A percentile compares a stretch with the other conserved stretches of the same genome.
phyloP scores from a whole-genome alignment of 64 coral and sea anemone species.

The Actinia equina region DNA sequence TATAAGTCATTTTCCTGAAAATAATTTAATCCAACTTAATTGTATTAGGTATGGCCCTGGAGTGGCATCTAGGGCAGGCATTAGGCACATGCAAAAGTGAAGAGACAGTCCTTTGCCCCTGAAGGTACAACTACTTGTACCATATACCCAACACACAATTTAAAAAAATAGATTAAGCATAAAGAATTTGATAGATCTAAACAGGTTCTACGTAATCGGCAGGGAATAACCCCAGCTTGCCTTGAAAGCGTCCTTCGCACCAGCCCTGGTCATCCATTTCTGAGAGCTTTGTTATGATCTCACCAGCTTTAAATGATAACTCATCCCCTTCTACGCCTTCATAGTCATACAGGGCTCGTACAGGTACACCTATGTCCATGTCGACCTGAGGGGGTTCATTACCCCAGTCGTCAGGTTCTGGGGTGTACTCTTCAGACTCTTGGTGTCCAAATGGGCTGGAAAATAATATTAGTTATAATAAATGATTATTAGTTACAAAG shows the following conservation, averaged over 20 bases:
- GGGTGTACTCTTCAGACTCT: background rate
- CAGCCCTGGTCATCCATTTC: slow-evolving; percentile 87
- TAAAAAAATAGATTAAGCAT: slow-evolving; percentile 13
- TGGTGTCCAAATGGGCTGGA: background rate
- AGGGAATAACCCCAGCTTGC: slow-evolving; percentile 69
- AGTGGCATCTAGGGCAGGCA: too few species aligned
- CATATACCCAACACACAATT: background rate
- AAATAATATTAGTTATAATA: too few species aligned
- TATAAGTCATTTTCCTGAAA: too few species aligned
- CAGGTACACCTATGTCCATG: slow-evolving; percentile 59
- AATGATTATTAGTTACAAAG: too few species aligned
- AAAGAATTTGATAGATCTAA: background rate
- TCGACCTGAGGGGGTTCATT: slow-evolving; percentile 51
- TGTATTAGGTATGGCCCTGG: too few species aligned
- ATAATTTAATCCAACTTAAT: too few species aligned
- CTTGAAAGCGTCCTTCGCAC: slow-evolving; percentile 78
- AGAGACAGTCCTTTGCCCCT: too few species aligned
- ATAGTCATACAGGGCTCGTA: slow-evolving; percentile 76
- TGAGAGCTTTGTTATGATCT: slow-evolving; percentile 79
- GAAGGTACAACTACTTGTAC: background rate
- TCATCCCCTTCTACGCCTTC: slow-evolving; percentile 78
- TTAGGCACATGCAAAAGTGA: too few species aligned
- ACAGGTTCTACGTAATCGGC: slow-evolving; percentile 79
- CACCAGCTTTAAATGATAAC: slow-evolving; percentile 73
- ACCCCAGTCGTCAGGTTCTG: slow-evolving; percentile 47